Evolutionary conservation across 2,113 vertebrate genomes (phyloP), one percentile per base, ranked within the genome.

Genomic region (Lepisosteus osseus): DNA sequence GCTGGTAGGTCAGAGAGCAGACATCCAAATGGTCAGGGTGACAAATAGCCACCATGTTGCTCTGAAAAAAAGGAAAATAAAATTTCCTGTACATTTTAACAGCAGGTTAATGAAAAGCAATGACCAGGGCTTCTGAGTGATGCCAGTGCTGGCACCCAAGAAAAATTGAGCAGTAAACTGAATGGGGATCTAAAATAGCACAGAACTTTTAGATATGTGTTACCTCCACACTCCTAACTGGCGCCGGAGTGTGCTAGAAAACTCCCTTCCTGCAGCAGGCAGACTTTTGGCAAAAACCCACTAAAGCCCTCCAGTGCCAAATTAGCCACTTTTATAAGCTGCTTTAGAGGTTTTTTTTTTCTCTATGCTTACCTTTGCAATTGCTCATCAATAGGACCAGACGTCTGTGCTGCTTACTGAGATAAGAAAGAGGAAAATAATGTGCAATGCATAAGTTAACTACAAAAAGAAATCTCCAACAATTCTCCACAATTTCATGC

Each of bases 281-380:
- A 47, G 65, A 14, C 45, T 67, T 67, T 66, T 67, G 65, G 65
- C 65, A 45, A 47, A 29, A 47, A 17, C 2, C 14, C 3, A n/a
- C 41, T n/a, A 45, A 13, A 45, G 7, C 45, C 13, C 9, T 14
- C 15, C 68, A 9, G 12, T 44, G 56, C 42, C 68, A 70, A 45
- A 62, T 62, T 70, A 61, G 47, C 4, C 57, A 61, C n/a, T 61
- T 70, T 70, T 59, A 70, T 29, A 44, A 44, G 43, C 11, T 17
- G 45, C n/a, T 8, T 68, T 57, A n/a, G 41, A 59, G 59, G 68
- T 15, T 51, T 66, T 42, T 66, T 42, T 14, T 42, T 3, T 12
- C 11, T 51, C 51, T 47, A 15, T 8, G 44, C 44, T 51, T 66
- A 66, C 65, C 65, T 66, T 47, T 66, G 65, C 43, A 2, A 29